Base-by-base conservation (phyloP, 2,888 invertebrate genomes). In the Ceriagrion tenellum region DNA sequence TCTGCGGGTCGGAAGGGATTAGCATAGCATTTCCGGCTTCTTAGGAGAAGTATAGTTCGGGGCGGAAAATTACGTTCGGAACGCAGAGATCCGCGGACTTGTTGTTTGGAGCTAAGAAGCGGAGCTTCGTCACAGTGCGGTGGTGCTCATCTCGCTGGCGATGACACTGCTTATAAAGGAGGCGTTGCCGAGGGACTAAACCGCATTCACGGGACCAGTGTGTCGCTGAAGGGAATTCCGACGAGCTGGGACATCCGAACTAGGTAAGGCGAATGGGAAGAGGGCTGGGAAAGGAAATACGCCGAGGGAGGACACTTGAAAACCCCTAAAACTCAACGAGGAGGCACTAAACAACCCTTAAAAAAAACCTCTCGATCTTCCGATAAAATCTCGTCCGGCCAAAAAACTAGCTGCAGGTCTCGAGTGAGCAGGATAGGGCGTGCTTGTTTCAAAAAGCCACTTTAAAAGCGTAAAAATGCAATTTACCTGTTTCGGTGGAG, bases 61-160 rank as follows among this genome's bases (percentile, higher is more conserved):
- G n/a, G 81, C 35, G 81, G 81, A 81, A 81, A 81, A 35, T 81
- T 81, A 35, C 81, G 81, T 35, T 81, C 81, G 30, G 81, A 16
- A 81, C 10, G 12, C 81, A 35, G 69, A 35, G 69, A 26, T 69
- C n/a, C 1, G 69, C 35, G 30, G 30, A 12, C 13, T 81, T n/a
- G 35, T 35, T 35, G 81, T 81, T 81, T 13, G 16, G 13, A 35
- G 30, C 35, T n/a, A 35, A 35, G 81, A n/a, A 69, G 81, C 81
- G 30, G n/a, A 12, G 12, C 69, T 69, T 18, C 81, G 81, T 30
- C 81, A 69, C 35, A 35, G 30, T n/a, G n/a, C n/a, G 30, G 81
- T 81, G 81, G 47, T 18, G 69, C 69, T 3, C 47, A n/a, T 81
- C n/a, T n/a, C 81, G 81, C 69, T n/a, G 26, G 26, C 35, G 81